phyloP scores from a whole-genome alignment of 2,888 invertebrate genomes.

The Amiota minor region DNA sequence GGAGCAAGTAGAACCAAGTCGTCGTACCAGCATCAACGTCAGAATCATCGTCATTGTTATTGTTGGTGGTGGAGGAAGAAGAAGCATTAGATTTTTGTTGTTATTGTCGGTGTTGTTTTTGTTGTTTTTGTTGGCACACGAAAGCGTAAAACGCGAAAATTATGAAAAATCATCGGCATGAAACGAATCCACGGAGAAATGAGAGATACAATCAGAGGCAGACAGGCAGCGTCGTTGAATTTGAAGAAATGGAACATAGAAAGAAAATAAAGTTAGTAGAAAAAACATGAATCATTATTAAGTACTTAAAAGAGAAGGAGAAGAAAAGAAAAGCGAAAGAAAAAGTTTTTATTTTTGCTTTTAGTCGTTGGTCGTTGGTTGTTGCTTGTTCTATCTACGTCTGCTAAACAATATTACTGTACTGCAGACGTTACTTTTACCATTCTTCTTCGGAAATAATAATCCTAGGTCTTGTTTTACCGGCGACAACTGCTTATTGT shows the following conservation, averaged over 20 bases:
- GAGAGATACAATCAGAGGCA: no score
- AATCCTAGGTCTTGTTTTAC: not conserved
- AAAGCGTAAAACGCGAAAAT: slow-evolving; percentile 54
- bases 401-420: slow-evolving; percentile 34
- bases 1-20: no score
- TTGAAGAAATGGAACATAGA: slow-evolving; percentile 27
- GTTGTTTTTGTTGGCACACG: not conserved
- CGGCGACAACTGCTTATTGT: slow-evolving; percentile 34
- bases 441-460: no score
- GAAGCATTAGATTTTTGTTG: not conserved
- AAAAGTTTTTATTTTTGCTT: not conserved
- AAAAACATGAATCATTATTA: slow-evolving; percentile 68
- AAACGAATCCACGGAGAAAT: not conserved
- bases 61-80: no score
- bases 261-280: slow-evolving; percentile 52
- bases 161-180: slow-evolving; percentile 53
- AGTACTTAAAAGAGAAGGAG: slow-evolving; percentile 37
- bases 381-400: not conserved
- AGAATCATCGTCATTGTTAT: no score
- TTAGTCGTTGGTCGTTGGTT: not conserved
- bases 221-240: not conserved
- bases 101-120: not conserved
- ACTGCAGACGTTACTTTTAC: no score
- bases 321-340: not conserved
- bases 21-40: no score